Evolutionary conservation across 2,797 vertebrate genomes (phyloP).

Genomic region (Eremophila alpestris): DNA sequence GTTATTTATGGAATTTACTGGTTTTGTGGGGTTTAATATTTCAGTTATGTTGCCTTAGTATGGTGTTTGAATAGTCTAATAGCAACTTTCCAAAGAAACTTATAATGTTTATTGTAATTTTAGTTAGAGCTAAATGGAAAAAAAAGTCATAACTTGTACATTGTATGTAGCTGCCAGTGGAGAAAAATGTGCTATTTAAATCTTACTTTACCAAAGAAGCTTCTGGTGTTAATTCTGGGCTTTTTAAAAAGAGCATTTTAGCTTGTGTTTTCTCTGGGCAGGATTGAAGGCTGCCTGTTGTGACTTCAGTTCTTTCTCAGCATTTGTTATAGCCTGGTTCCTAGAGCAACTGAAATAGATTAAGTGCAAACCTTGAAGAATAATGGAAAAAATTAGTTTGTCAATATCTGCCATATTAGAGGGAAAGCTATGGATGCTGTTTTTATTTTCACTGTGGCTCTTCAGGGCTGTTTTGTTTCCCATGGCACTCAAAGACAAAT

Average conservation of each 20-base stretch:
- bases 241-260: neutral
- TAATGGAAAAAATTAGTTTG: neutral
- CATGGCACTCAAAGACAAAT: neutral
- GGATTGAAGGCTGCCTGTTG: neutral
- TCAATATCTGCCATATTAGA: neutral
- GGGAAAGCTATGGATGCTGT: neutral
- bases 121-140: neutral
- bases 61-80: neutral
- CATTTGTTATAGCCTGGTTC: neutral
- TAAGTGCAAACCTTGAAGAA: neutral
- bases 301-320: neutral
- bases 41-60: neutral
- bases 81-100: neutral
- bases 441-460: neutral
- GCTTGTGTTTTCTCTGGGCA: neutral
- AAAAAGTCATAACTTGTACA: rapidly evolving
- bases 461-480: neutral
- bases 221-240: neutral
- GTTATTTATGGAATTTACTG: neutral
- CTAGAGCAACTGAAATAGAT: neutral
- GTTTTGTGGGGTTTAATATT: neutral
- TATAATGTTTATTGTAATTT: neutral
- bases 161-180: neutral
- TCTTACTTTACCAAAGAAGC: neutral
- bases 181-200: neutral